Conservation (phyloP, 2,113 vertebrate genomes). For the Tretioscincus oriximinensis region DNA sequence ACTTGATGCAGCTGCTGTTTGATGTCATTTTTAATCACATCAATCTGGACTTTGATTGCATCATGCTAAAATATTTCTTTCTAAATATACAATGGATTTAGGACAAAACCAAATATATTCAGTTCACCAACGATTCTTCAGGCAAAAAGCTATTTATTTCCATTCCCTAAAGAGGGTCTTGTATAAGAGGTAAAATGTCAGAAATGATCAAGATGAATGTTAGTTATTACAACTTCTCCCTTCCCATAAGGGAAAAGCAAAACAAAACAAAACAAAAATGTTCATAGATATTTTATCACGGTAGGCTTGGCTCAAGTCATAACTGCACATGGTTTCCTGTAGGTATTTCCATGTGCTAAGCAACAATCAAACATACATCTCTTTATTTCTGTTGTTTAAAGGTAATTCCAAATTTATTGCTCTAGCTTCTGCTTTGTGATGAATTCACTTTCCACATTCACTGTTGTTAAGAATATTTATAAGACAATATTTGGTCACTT, state of each 20-base stretch:
- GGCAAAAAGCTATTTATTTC: conserved; percentile 53
- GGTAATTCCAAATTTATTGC: conserved; percentile 8
- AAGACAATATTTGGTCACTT: fast-evolving
- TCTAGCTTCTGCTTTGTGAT: background rate
- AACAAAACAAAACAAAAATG: conserved; percentile 1
- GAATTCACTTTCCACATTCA: background rate
- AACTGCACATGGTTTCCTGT: background rate
- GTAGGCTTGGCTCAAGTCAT: fast-evolving
- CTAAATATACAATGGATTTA: conserved; percentile 27
- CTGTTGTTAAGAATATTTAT: background rate
- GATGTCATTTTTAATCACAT: conserved; percentile 51
- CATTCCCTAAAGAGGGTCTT: conserved; percentile 32
- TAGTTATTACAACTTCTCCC: conserved; percentile 34
- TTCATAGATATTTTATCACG: conserved; percentile 18
- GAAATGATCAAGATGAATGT: conserved; percentile 36
- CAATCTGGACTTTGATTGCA: conserved; percentile 34
- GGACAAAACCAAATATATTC: conserved; percentile 43
- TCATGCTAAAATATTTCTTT: conserved; percentile 44
- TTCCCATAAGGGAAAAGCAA: background rate
- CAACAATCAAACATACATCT: conserved; percentile 12
- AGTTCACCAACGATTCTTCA: conserved; percentile 46
- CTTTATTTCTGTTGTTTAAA: conserved; percentile 15
- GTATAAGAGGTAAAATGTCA: conserved; percentile 42
- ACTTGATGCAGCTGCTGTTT: conserved; percentile 33
- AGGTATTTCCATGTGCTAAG: conserved; percentile 19